phyloP scores from a whole-genome alignment of 2,797 vertebrate species.

The Leptodactylus fallax region DNA sequence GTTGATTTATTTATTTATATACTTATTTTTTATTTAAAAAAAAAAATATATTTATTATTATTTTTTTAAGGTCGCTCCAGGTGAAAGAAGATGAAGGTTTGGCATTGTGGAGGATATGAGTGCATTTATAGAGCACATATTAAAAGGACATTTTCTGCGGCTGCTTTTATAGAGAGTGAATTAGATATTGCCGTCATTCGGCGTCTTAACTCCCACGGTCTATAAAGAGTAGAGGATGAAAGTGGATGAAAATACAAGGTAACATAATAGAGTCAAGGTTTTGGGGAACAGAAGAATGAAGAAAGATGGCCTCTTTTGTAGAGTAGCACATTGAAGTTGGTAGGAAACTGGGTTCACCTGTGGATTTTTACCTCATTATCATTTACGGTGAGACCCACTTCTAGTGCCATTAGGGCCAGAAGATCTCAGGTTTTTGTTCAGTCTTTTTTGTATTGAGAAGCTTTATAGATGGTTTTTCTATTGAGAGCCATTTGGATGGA shows the following conservation, averaged over 20 bases:
- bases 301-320: conserved; percentile 44
- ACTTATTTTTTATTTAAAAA: too few relatives aligned
- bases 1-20: too few relatives aligned
- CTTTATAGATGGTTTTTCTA: not conserved
- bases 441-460: conserved; percentile 3
- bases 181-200: conserved; percentile 11
- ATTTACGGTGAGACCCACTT: conserved; percentile 4
- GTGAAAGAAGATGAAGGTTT: not conserved
- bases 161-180: conserved; percentile 8
- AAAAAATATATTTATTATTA: too few relatives aligned
- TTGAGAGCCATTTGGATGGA: not conserved
- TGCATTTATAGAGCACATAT: not conserved
- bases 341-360: conserved; percentile 37
- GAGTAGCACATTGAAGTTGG: conserved; percentile 31
- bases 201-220: conserved; percentile 23
- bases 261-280: conserved; percentile 32
- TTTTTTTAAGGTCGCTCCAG: not conserved
- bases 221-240: conserved; percentile 45
- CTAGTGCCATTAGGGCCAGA: not conserved
- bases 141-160: not conserved
- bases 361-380: conserved; percentile 54
- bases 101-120: not conserved
- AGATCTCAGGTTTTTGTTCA: not conserved
- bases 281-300: conserved; percentile 1
- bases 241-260: conserved; percentile 37